A percentile compares a stretch with the other conserved stretches of the same genome.
Conservation (phyloP, 2,888 invertebrate species). For the Ceramica pisi region DNA sequence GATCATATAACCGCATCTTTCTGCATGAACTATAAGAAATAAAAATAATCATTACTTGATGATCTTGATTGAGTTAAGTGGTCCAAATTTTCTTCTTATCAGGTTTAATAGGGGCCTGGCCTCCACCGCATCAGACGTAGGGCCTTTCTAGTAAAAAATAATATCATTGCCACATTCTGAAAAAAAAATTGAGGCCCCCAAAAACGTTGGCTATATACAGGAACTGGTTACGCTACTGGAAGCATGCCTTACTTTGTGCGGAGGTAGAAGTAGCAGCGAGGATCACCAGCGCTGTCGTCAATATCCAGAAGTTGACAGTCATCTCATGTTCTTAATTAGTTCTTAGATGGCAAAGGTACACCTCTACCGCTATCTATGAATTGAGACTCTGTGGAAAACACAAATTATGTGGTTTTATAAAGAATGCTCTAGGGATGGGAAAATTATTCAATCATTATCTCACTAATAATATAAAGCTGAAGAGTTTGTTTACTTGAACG, state of each 20-base stretch:
- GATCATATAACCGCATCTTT: slow-evolving; percentile 80
- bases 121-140: no score
- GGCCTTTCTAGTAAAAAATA: no score
- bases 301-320: slow-evolving; percentile 69
- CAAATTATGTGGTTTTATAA: neutral
- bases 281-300: slow-evolving; percentile 65
- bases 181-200: no score
- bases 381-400: slow-evolving; percentile 21
- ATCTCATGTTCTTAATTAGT: slow-evolving; percentile 73
- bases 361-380: neutral
- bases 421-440: neutral
- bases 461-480: no score
- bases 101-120: neutral
- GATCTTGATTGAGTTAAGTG: no score
- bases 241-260: slow-evolving; percentile 65
- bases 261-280: slow-evolving; percentile 48
- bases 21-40: slow-evolving; percentile 57
- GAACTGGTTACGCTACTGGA: neutral
- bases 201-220: no score
- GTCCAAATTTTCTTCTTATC: neutral
- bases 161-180: no score
- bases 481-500: no score
- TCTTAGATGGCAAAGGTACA: neutral
- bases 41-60: neutral
- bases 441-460: neutral